Evolutionary conservation across 2,888 invertebrate genomes (phyloP).

Genomic region (Lepidochitona cinerea): DNA sequence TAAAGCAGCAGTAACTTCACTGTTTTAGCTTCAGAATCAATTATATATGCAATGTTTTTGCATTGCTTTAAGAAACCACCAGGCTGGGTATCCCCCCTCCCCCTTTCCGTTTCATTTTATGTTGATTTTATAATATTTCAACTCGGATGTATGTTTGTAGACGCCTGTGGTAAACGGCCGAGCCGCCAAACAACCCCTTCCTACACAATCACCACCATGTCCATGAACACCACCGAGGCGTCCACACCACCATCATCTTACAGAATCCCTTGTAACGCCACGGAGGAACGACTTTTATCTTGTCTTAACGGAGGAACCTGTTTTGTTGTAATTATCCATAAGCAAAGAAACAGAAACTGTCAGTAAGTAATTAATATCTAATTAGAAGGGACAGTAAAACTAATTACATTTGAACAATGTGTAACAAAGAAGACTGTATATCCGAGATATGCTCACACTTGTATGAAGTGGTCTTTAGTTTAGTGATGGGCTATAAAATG

Average conservation of each 20-base stretch:
- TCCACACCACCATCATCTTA: not conserved
- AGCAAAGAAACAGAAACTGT: not conserved
- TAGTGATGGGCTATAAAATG: no score
- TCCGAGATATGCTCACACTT: no score
- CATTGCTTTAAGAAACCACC: no score
- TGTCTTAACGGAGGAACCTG: not conserved
- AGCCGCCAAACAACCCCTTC: not conserved
- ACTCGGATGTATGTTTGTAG: no score
- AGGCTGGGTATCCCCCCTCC: no score
- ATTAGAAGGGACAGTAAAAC: not conserved
- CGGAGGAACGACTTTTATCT: not conserved
- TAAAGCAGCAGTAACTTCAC: no score
- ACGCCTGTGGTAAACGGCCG: not conserved
- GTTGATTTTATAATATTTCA: no score
- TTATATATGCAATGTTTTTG: no score
- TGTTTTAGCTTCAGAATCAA: no score
- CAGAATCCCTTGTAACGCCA: not conserved
- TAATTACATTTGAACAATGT: not conserved
- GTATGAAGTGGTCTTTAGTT: no score
- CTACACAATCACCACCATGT: not conserved
- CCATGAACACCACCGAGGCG: not conserved
- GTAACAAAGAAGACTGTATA: no score
- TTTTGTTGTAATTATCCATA: not conserved
- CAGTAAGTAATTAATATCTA: not conserved
- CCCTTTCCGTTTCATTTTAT: no score